These are phyloP conservation scores for Acrocephalus kingi DNA, from an alignment of 2,113 vertebrate species.

Conservation along the genomic window DNA sequence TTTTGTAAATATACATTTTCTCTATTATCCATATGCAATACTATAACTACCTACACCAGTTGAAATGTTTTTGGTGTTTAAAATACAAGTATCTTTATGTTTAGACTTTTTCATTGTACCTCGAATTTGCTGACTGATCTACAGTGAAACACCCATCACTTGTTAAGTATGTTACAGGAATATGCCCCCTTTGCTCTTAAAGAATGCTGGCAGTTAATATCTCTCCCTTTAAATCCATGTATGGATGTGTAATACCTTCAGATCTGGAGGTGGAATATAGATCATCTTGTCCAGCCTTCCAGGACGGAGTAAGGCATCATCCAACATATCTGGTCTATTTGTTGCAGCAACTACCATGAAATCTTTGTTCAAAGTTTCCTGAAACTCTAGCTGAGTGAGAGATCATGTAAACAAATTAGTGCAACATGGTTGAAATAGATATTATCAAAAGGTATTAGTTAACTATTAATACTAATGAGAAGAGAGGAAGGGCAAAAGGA, in stretches of 20 bases:
- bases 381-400: constrained; percentile 77
- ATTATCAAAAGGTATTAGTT: not conserved
- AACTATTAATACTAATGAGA: not conserved
- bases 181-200: not conserved
- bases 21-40: not conserved
- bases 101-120: not conserved
- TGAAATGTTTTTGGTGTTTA: not conserved
- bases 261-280: constrained; percentile 90
- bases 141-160: not conserved
- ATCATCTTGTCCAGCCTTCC: constrained; percentile 92
- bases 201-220: not conserved
- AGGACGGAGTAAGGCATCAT: constrained; percentile 91
- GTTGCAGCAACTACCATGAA: constrained; percentile 92
- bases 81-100: not conserved
- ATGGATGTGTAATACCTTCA: constrained; percentile 67
- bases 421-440: not conserved
- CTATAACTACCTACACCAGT: not conserved
- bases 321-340: constrained; percentile 89
- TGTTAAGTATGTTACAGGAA: not conserved
- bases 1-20: not conserved
- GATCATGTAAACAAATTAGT: not conserved
- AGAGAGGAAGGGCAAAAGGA: not conserved
- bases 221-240: not conserved
- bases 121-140: not conserved
- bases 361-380: constrained; percentile 83